phyloP scores from a whole-genome alignment of 1,140 invertebrate species.

The Gryllus bimaculatus region DNA sequence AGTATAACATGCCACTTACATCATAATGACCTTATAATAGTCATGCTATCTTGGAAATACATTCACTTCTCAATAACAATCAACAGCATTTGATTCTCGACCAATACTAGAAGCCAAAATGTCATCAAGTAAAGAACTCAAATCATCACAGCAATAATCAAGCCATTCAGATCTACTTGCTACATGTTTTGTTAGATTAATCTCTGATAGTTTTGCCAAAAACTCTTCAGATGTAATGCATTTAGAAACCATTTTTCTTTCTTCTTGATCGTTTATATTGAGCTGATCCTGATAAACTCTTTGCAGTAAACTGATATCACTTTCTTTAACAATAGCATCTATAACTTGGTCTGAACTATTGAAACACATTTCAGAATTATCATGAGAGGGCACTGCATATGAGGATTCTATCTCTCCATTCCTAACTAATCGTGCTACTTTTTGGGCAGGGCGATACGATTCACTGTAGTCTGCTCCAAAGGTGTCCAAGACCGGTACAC shows the following conservation, averaged over 20 bases:
- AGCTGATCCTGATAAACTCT: constrained; percentile 41
- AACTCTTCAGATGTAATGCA: constrained; percentile 45
- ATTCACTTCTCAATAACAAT: constrained; percentile 46
- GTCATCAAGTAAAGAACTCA: constrained; percentile 54
- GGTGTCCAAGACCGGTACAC: not conserved
- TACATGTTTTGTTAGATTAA: constrained; percentile 43
- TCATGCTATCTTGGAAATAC: too few species aligned
- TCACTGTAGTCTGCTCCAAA: not conserved
- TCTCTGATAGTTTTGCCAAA: constrained; percentile 38
- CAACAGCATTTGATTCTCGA: constrained; percentile 44
- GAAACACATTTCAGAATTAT: constrained; percentile 7
- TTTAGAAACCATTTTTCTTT: constrained; percentile 27
- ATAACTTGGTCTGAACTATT: constrained; percentile 33
- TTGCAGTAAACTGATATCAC: constrained; percentile 47
- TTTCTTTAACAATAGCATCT: constrained; percentile 42
- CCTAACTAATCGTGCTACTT: not conserved
- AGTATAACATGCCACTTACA: too few species aligned
- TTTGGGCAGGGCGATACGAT: not conserved
- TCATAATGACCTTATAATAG: too few species aligned
- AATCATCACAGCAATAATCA: constrained; percentile 42
- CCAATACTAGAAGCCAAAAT: constrained; percentile 46
- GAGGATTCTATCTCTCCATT: not conserved
- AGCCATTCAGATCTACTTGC: constrained; percentile 47
- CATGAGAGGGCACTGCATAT: constrained; percentile 17
- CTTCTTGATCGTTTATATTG: constrained; percentile 23